A percentile compares a stretch with the other conserved stretches of the same genome.
Evolutionary conservation across 2,888 invertebrate genomes (phyloP).

Genomic region (Chrysopilus asiliformis): DNA sequence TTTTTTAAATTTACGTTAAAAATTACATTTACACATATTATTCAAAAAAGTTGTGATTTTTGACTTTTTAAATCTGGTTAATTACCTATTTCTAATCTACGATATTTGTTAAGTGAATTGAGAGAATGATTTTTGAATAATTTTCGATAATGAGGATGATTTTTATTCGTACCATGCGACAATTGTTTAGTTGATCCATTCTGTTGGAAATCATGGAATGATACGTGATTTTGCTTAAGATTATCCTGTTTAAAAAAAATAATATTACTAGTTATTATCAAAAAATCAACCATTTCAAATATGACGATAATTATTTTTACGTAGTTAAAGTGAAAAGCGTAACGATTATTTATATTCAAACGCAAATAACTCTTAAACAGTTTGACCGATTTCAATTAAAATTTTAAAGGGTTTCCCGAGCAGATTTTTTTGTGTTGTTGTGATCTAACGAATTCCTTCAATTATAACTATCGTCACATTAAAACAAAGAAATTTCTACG

Average conservation of each 20-base stretch:
- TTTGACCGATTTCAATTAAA: too few species aligned
- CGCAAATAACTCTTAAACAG: too few species aligned
- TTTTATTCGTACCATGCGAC: constrained; percentile 70
- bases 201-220: constrained; percentile 81
- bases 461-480: too few species aligned
- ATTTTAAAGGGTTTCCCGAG: too few species aligned
- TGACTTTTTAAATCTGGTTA: too few species aligned
- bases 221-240: constrained; percentile 69
- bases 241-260: constrained; percentile 47
- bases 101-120: constrained; percentile 39
- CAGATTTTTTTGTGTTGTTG: too few species aligned
- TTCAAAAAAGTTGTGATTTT: too few species aligned
- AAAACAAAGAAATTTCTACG: too few species aligned
- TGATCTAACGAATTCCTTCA: too few species aligned
- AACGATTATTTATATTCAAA: too few species aligned
- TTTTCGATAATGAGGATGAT: constrained; percentile 50
- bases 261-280: background rate
- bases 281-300: constrained; percentile 3
- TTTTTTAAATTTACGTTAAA: too few species aligned
- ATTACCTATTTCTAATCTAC: constrained; percentile 40
- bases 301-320: background rate
- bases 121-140: constrained; percentile 37
- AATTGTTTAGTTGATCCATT: constrained; percentile 79
- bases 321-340: constrained; percentile 9
- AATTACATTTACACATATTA: too few species aligned